Evolutionary conservation across 2,888 invertebrate species (phyloP).

Genomic region (Andrena chrysosceles): DNA sequence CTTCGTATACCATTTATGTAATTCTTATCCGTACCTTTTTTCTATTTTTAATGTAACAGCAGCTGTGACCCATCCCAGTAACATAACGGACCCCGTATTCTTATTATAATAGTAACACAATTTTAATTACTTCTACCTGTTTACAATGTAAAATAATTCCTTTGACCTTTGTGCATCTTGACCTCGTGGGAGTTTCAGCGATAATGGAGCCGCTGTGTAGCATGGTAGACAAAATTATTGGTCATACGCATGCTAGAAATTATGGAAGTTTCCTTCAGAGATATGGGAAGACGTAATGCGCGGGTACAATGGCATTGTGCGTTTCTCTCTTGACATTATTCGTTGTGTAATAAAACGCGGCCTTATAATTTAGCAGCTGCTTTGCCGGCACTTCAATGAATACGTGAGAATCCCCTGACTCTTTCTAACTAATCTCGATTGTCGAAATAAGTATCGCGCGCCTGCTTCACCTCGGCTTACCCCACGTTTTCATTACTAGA

Average conservation of each 20-base stretch:
- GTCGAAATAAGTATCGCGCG: slow-evolving; percentile 21
- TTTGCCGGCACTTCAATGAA: slow-evolving; percentile 6
- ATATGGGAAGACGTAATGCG: slow-evolving; percentile 34
- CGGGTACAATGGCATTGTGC: slow-evolving; percentile 41
- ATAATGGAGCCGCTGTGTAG: background rate
- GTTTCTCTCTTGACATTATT: slow-evolving; percentile 19
- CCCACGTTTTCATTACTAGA: slow-evolving; percentile 12
- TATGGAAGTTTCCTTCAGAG: slow-evolving; percentile 5
- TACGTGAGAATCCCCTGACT: slow-evolving; percentile 43
- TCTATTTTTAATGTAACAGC: too few relatives aligned
- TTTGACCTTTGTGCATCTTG: too few relatives aligned
- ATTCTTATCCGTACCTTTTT: too few relatives aligned
- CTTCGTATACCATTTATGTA: too few relatives aligned
- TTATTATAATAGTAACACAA: too few relatives aligned
- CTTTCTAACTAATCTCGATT: slow-evolving; percentile 35
- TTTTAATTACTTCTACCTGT: too few relatives aligned
- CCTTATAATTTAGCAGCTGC: slow-evolving; percentile 34
- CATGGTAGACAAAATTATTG: slow-evolving; percentile 25
- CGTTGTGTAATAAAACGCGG: slow-evolving; percentile 30
- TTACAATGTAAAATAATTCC: too few relatives aligned
- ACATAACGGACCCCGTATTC: too few relatives aligned
- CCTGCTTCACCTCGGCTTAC: background rate
- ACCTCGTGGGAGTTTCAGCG: background rate
- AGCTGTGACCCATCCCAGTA: too few relatives aligned
- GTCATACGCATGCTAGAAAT: background rate